Conservation (phyloP, 2,113 vertebrate species). For the Neotoma lepida region DNA sequence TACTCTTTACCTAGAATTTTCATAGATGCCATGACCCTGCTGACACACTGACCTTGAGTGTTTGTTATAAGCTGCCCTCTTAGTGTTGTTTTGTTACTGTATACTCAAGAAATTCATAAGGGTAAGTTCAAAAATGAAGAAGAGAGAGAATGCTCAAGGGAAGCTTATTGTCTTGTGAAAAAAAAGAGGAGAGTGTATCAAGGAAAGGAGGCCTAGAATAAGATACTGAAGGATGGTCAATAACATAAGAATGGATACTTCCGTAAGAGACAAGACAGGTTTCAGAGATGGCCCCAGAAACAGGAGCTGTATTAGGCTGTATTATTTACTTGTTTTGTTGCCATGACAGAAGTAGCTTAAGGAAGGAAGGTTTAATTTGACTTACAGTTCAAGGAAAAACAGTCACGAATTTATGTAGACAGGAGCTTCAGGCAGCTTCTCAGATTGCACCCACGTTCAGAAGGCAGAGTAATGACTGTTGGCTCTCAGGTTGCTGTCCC, state of each 20-base stretch:
- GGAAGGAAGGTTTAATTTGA: no score
- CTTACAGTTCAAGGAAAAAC: no score
- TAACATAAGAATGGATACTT: background rate
- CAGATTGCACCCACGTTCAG: background rate
- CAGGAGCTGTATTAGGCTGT: background rate
- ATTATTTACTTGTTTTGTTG: background rate
- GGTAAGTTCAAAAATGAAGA: background rate
- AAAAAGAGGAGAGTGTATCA: background rate
- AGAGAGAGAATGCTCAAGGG: background rate
- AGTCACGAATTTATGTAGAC: background rate
- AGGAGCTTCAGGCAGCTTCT: background rate
- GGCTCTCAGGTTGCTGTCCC: background rate
- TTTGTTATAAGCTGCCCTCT: background rate
- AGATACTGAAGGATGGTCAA: background rate
- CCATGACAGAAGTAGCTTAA: background rate
- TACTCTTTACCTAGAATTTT: background rate
- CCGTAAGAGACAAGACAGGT: background rate
- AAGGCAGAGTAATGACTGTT: background rate
- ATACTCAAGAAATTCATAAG: background rate
- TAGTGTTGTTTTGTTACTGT: background rate
- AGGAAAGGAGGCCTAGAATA: background rate
- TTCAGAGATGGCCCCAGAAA: background rate
- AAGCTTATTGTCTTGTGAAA: background rate
- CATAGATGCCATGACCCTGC: background rate
- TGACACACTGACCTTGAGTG: background rate